Evolutionary conservation across 2,888 invertebrate genomes (phyloP), one percentile per base, ranked within the genome.

Genomic region (Zelleria hepariella): DNA sequence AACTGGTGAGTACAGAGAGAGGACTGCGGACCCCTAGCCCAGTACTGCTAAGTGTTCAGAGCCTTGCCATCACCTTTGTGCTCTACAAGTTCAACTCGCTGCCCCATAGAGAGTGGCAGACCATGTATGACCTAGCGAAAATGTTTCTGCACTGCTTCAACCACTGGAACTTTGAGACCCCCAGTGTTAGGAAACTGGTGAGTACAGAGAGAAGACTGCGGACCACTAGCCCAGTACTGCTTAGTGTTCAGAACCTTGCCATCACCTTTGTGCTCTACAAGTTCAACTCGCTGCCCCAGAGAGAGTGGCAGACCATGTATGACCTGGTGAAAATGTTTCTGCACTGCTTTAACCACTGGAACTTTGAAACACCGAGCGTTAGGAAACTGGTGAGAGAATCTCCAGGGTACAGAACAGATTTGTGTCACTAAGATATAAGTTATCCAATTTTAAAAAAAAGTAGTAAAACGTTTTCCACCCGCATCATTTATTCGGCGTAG

Each of bases 241-340:
- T 98, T 98, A 79, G 98, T 98, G 77, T 91, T 94, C 59, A 98
- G 98, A 0, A 96, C 95, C 66, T 98, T 98, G 97, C 96, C 2
- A 94, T 98, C 56, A 94, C 94, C 32, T 98, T 98, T 78, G 95
- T 98, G 0, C 90, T 96, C 55, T 95, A 94, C 81, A 98, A 97
- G 82, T 97, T 95, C 80, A 93, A 94, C 55, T 92, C 94, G 65
- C 86, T 95, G 54, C 91, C 94, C 0, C 92, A 92, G 68, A 84
- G 92, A 54, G 92, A 91, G 60, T 91, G 91, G 91, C 91, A 91
- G 72, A 89, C 89, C 1, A 89, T 89, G 86, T 86, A 88, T 60
- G 98, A 98, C 73, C 86, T 98, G 61, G 97, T 97, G 0, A 96
- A 96, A 78, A 97, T 97, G 91, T 96, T 98, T 74, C 84, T 98